These are phyloP conservation scores for Haplotaxodon microlepis DNA, from an alignment of 2,113 vertebrate genomes.

Conservation along the genomic window DNA sequence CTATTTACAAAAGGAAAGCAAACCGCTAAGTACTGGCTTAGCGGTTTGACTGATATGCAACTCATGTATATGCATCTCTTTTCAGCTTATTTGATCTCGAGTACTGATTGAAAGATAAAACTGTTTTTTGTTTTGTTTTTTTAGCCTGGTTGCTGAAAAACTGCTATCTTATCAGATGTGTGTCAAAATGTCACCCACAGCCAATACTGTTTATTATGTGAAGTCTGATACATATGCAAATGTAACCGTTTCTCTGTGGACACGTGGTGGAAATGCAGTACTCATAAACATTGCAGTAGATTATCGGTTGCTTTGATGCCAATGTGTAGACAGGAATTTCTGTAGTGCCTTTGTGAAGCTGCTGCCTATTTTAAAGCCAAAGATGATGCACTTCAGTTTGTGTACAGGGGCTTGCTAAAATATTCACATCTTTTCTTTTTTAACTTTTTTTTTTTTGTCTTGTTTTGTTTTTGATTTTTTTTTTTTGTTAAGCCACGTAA, in stretches of 20 bases:
- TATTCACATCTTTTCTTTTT: background rate
- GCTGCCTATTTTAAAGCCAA: background rate
- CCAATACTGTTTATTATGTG: background rate
- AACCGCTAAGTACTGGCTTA: background rate
- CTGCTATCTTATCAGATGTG: background rate
- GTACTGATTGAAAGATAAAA: background rate
- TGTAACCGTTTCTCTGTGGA: background rate
- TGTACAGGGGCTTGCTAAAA: background rate
- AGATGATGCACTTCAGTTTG: background rate
- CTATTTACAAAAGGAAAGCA: background rate
- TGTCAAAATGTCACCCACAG: background rate
- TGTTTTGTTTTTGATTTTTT: background rate
- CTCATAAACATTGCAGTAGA: constrained; percentile 1
- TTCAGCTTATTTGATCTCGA: background rate
- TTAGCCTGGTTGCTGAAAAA: background rate
- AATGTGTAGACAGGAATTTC: background rate
- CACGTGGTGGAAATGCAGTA: background rate
- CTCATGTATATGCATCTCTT: background rate
- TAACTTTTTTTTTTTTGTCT: background rate
- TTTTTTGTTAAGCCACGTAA: background rate
- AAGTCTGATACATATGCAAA: background rate
- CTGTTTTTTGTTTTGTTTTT: background rate
- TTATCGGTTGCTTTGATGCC: background rate
- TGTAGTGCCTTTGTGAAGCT: background rate
- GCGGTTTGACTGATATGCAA: background rate